Base-by-base conservation (phyloP, 2,888 invertebrate genomes). In the Amiota communis region DNA sequence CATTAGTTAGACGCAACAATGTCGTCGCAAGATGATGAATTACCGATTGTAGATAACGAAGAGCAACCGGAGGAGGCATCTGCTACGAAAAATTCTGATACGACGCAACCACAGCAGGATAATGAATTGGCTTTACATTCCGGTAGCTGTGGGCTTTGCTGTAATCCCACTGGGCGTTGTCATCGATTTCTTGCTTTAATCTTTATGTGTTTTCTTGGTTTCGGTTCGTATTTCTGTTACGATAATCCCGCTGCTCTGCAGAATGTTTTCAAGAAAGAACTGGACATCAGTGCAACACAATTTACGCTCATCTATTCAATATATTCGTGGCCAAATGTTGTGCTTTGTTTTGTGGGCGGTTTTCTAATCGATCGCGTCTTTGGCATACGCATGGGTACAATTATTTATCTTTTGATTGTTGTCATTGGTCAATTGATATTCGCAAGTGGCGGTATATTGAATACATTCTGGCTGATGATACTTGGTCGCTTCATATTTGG, bases 301-400 rank as follows among this genome's bases (percentile, higher is more conserved):
- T 99, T 96, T 91, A 94, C 96, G 79, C 91, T 95, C 76, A 92
- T 99, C 61, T 99, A 99, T 90, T 95, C 96, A 6, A 94, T 97
- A 89, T 99, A 99, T 90, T 98, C 98, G 1, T 99, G 98, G 98
- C 99, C 99, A 57, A 99, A 99, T 92, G 96, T 98, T 1, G 91
- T 99, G 74, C 91, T 98, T 76, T 98, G 98, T 90, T 97, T 98
- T 89, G 93, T 99, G 87, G 99, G 98, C 64, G 99, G 99, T 80
- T 98, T 97, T 90, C 92, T 99, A 76, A 93, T 99, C 85, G 99
- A 99, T 91, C 93, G 95, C 78, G 94, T 98, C 59, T 98, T 99
- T 91, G 99, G 99, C 65, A 96, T 98, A 77, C 93, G 98, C 80
- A 90, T 97, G 75, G 98, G 98, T 65, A 96, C 98, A 64, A 93